Evolutionary conservation across 2,113 vertebrate species (phyloP).

Genomic region (Ceyx cyanopectus): DNA sequence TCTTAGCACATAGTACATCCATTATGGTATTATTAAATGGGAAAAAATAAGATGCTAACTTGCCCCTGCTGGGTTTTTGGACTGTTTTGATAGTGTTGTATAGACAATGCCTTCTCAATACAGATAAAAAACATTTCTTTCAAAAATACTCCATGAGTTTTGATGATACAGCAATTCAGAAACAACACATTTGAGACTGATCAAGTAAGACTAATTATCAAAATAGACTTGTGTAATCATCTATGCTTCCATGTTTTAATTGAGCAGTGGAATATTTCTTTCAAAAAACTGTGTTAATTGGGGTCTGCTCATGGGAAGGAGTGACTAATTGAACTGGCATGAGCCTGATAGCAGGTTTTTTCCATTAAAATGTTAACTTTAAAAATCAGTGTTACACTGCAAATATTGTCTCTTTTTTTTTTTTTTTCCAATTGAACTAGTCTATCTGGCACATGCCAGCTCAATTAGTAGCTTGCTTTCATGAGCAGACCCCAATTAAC

Average conservation of each 20-base stretch:
- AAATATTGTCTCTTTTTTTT: conserved; percentile 42
- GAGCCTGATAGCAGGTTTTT: conserved; percentile 28
- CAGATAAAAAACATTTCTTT: neutral
- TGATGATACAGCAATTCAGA: conserved; percentile 5
- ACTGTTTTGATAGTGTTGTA: neutral
- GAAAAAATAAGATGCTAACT: neutral
- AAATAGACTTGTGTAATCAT: conserved; percentile 27
- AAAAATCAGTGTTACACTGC: conserved; percentile 63
- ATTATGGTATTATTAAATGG: neutral
- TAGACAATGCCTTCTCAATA: neutral
- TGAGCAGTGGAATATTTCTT: conserved; percentile 44
- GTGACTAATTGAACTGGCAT: conserved; percentile 69
- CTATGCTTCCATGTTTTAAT: conserved; percentile 40
- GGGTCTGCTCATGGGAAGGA: conserved; percentile 52
- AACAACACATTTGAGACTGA: neutral
- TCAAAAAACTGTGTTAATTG: conserved; percentile 60
- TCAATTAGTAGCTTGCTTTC: conserved; percentile 68
- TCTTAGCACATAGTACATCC: accelerated
- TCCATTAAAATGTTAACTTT: conserved; percentile 64
- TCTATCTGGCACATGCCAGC: conserved; percentile 46
- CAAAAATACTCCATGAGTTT: neutral
- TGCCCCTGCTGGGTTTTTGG: neutral
- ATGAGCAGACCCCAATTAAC: conserved; percentile 71
- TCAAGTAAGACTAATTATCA: conserved; percentile 44
- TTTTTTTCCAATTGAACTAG: conserved; percentile 16